A percentile compares a stretch with the other conserved stretches of the same genome.
These are phyloP conservation scores for Carcharodon carcharias DNA, from an alignment of 2,797 vertebrate species.

Conservation along the genomic window DNA sequence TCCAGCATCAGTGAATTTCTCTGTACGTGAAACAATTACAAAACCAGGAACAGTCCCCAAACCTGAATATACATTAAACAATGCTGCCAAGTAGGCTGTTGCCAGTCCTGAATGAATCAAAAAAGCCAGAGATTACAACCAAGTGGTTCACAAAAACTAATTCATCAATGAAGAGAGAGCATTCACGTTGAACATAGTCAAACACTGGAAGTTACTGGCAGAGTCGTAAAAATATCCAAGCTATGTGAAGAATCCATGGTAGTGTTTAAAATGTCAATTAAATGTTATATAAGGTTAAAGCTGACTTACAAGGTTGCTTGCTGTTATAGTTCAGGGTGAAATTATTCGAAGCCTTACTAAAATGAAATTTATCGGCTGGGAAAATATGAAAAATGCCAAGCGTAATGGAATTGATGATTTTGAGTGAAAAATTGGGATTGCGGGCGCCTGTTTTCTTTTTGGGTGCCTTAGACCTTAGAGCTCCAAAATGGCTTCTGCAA, in stretches of 20 bases:
- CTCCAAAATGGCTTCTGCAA: too few relatives aligned
- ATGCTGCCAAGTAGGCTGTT: too few relatives aligned
- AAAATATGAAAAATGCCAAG: background rate
- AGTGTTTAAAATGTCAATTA: background rate
- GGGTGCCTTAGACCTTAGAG: too few relatives aligned
- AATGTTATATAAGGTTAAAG: background rate
- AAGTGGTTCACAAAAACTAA: background rate
- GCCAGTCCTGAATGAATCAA: background rate
- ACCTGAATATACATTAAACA: background rate
- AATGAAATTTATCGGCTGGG: too few relatives aligned
- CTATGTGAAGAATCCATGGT: background rate
- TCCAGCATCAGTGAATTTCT: background rate
- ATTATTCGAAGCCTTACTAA: background rate
- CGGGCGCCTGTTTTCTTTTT: too few relatives aligned
- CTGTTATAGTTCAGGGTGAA: background rate
- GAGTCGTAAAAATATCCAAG: background rate
- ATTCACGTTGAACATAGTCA: background rate
- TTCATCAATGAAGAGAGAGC: background rate
- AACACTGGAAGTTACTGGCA: background rate
- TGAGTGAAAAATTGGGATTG: too few relatives aligned
- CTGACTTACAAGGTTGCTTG: background rate
- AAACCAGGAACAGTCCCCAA: background rate
- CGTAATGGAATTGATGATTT: too few relatives aligned
- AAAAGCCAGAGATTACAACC: background rate
- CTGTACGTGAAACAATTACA: background rate